Base-by-base conservation (phyloP, 2,797 vertebrate genomes). In the Emydoidea blandingii region DNA sequence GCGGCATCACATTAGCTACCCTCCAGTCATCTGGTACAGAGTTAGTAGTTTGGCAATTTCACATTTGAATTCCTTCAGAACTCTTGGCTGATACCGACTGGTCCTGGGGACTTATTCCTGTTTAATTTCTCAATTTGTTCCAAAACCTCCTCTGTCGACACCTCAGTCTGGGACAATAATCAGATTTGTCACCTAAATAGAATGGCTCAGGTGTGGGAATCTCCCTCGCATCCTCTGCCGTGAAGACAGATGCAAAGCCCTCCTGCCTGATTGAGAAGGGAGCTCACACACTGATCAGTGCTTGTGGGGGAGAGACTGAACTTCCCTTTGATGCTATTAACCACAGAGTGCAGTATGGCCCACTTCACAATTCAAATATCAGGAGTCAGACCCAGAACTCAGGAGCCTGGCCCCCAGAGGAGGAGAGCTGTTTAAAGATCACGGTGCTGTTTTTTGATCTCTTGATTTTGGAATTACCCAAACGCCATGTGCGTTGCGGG, bases 401-500 rank as follows among this genome's bases (percentile, higher is more conserved):
- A 59, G 57, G 12, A 31, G 27, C 57, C 62, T 62, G 59, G 34
- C 62, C 16, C 62, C 34, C n/a, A 37, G n/a, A 10, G 11, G 16
- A 37, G 18, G n/a, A 68, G 65, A 65, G 8, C 34, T n/a, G 16
- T n/a, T 65, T 18, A 65, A n/a, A 68, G 8, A 68, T 68, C 65
- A 68, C 1, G 4, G 5, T 37, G 34, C 34, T 68, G 62, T 10
- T 68, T 68, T 68, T 16, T 37, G 65, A 21, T 9, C 19, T 19
- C 34, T n/a, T n/a, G 34, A 18, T 18, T 65, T 65, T 65, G 34
- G 31, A 65, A 65, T 18, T 14, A 34, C 14, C 31, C 59, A 16
- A 14, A 34, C 4, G 0, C 14, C 12, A 27, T 29, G 59, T 65
- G 62, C 4, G 0, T n/a, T 14, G 31, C 3, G 5, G 14, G 31